These are phyloP conservation scores for Aleiodes sp. DNA, from an alignment of 1,140 invertebrate genomes.

Conservation along the genomic window DNA sequence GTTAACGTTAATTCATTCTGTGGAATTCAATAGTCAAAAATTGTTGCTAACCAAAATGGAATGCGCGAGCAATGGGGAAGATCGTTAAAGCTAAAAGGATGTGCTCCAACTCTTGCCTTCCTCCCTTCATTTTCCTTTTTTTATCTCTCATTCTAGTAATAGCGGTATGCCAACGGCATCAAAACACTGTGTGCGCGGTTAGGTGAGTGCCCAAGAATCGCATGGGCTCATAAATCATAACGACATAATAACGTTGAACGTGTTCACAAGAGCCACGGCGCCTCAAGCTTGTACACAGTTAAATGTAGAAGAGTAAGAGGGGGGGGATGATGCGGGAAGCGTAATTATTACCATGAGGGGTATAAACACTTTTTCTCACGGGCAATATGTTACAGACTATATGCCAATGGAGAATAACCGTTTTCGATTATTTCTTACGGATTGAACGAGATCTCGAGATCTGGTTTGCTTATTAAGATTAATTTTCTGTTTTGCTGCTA, in stretches of 20 bases:
- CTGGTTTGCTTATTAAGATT: too few species aligned
- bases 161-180: not conserved
- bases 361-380: slow-evolving; percentile 12
- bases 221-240: slow-evolving; percentile 17
- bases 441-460: too few species aligned
- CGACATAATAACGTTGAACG: slow-evolving; percentile 14
- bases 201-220: slow-evolving; percentile 8
- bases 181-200: not conserved
- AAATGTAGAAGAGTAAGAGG: not conserved
- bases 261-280: slow-evolving; percentile 16
- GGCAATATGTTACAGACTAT: not conserved
- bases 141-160: not conserved
- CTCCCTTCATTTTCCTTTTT: not conserved
- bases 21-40: not conserved
- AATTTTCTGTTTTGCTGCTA: too few species aligned
- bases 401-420: too few species aligned
- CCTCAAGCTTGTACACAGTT: not conserved
- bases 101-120: not conserved
- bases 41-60: not conserved
- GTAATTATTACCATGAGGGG: slow-evolving; percentile 5
- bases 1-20: not conserved
- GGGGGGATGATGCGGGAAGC: not conserved
- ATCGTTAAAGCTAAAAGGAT: not conserved
- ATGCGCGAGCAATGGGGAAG: not conserved
- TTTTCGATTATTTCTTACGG: too few species aligned